phyloP scores from a whole-genome alignment of 2,888 invertebrate genomes.

The Adelognathus sp. region DNA sequence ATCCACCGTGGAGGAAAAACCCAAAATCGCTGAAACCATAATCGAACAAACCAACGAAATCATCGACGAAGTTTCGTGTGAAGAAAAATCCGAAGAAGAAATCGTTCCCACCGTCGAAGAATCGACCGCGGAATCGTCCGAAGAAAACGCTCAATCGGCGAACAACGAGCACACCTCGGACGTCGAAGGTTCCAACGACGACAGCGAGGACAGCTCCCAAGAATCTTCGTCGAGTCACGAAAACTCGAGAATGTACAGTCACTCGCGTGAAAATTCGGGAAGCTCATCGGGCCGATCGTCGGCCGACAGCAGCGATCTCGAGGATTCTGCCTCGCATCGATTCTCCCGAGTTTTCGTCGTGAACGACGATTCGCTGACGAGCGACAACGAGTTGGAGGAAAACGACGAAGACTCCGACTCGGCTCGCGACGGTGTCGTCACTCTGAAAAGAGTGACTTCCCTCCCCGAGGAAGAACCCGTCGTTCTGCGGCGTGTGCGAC shows the following conservation, averaged over 20 bases:
- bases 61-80: background rate
- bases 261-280: slow-evolving; percentile 73
- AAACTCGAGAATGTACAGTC: slow-evolving; percentile 72
- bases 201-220: slow-evolving; percentile 39
- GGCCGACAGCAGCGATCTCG: slow-evolving; percentile 79
- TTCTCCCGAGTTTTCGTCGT: slow-evolving; percentile 80
- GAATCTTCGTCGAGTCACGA: slow-evolving; percentile 56
- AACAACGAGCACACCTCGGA: background rate
- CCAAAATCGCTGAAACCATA: background rate
- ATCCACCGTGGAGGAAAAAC: background rate
- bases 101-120: slow-evolving; percentile 15
- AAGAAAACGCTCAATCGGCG: background rate
- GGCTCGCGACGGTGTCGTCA: slow-evolving; percentile 69
- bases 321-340: slow-evolving; percentile 77
- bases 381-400: slow-evolving; percentile 78
- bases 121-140: background rate
- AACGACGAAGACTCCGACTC: slow-evolving; percentile 74
- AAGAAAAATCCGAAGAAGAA: slow-evolving; percentile 6
- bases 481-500: slow-evolving; percentile 72
- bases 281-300: slow-evolving; percentile 79
- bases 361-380: slow-evolving; percentile 77
- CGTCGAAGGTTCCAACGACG: slow-evolving; percentile 34
- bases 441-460: slow-evolving; percentile 69
- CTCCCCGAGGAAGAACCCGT: slow-evolving; percentile 73
- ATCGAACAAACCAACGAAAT: no score